These are phyloP conservation scores for Halcyon senegalensis DNA, from an alignment of 2,113 vertebrate genomes.

Conservation along the genomic window DNA sequence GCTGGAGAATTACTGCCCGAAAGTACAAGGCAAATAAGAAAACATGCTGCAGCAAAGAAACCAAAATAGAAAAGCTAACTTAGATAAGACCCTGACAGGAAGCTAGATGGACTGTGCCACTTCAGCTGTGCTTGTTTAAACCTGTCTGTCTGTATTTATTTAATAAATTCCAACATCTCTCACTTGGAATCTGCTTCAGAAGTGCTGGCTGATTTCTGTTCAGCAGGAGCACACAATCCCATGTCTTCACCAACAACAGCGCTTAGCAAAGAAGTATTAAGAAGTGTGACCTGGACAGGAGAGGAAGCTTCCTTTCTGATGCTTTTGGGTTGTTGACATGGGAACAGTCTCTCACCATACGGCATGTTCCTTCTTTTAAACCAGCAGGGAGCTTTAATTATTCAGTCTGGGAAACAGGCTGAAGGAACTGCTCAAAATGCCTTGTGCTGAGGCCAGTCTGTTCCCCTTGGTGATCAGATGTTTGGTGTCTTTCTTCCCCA, in stretches of 20 bases:
- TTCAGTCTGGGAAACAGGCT: background rate
- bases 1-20: background rate
- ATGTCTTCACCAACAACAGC: accelerated
- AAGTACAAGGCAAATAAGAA: background rate
- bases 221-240: background rate
- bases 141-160: background rate
- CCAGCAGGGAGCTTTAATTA: background rate
- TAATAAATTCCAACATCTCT: background rate
- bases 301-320: background rate
- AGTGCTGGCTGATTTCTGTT: background rate
- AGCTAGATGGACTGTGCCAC: background rate
- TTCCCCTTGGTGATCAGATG: background rate
- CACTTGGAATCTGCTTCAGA: background rate
- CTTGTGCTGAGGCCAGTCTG: background rate
- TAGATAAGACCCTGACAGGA: background rate
- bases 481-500: background rate
- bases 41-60: background rate
- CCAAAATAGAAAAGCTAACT: background rate
- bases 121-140: background rate
- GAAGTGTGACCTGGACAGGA: background rate
- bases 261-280: background rate
- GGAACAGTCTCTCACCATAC: background rate
- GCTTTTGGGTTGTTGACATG: constrained; percentile 25
- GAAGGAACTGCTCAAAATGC: background rate
- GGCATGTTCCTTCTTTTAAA: background rate